These are phyloP conservation scores for Candoia aspera DNA, from an alignment of 2,113 vertebrate species.

Conservation along the genomic window DNA sequence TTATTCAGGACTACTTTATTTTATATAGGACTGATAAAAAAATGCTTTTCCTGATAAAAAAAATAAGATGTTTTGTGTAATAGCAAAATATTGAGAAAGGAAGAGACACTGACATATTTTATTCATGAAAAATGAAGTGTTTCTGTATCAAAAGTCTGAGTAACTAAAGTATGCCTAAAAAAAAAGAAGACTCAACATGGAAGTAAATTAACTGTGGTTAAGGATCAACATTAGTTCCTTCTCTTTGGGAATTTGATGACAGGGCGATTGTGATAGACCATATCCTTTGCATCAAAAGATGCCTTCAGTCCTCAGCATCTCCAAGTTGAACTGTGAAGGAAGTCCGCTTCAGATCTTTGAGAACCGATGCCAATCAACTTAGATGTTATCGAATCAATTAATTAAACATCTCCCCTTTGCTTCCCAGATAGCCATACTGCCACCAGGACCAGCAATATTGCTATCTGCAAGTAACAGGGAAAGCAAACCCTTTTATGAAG, in stretches of 20 bases:
- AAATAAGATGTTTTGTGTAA: background rate
- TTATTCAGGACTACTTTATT: background rate
- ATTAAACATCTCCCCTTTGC: background rate
- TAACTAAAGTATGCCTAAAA: background rate
- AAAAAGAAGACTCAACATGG: background rate
- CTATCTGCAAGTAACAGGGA: background rate
- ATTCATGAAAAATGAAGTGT: background rate
- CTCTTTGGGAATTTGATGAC: background rate
- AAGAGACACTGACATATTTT: rapidly evolving
- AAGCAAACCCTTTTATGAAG: background rate
- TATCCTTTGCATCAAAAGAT: background rate
- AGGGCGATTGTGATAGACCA: background rate
- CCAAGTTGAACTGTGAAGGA: background rate
- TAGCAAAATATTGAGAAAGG: background rate
- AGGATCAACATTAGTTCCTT: background rate
- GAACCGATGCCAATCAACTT: background rate
- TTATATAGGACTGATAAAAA: background rate
- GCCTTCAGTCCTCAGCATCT: background rate
- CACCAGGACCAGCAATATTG: background rate
- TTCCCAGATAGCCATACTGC: background rate
- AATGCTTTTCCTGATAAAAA: background rate
- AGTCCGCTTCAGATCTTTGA: background rate
- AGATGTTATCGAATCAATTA: background rate
- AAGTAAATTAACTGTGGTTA: background rate
- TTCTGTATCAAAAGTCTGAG: background rate